phyloP scores from a whole-genome alignment of 2,797 vertebrate species.

The Phalanger gymnotis region DNA sequence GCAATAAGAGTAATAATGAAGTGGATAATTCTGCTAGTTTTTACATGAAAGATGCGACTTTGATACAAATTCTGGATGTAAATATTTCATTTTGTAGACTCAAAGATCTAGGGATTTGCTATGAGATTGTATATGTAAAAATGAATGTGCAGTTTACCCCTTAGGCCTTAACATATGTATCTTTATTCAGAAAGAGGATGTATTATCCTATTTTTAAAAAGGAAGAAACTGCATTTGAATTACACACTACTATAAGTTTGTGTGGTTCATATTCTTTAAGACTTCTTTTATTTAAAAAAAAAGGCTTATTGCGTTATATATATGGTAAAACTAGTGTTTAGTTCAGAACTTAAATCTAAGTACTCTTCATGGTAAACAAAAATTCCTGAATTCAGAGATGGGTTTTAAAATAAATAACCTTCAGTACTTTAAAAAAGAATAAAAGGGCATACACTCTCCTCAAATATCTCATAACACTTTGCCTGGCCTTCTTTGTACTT shows the following conservation, averaged over 20 bases:
- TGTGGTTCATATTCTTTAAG: slow-evolving; percentile 60
- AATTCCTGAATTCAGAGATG: slow-evolving; percentile 61
- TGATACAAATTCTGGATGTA: slow-evolving; percentile 65
- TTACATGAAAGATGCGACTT: slow-evolving; percentile 64
- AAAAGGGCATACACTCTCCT: neutral
- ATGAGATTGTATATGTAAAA: slow-evolving; percentile 19
- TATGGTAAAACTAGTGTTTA: slow-evolving; percentile 58
- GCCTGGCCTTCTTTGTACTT: neutral
- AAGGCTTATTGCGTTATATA: slow-evolving; percentile 64
- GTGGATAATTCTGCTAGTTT: slow-evolving; percentile 82
- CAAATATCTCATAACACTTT: neutral
- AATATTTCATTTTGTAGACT: slow-evolving; percentile 66
- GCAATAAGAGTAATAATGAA: slow-evolving; percentile 87
- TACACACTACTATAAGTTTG: slow-evolving; percentile 68
- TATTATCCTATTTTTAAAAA: slow-evolving; percentile 41
- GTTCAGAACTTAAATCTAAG: slow-evolving; percentile 67
- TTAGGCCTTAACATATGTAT: slow-evolving; percentile 38
- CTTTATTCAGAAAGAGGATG: slow-evolving; percentile 60
- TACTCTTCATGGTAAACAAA: slow-evolving; percentile 57
- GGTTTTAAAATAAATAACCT: slow-evolving; percentile 62
- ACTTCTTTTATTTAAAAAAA: slow-evolving; percentile 62
- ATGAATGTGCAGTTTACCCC: slow-evolving; percentile 42
- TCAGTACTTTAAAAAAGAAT: slow-evolving; percentile 44
- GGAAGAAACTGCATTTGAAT: slow-evolving; percentile 60
- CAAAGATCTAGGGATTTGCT: slow-evolving; percentile 72